Base-by-base conservation (phyloP, 2,113 vertebrate genomes). In the Tyto alba region DNA sequence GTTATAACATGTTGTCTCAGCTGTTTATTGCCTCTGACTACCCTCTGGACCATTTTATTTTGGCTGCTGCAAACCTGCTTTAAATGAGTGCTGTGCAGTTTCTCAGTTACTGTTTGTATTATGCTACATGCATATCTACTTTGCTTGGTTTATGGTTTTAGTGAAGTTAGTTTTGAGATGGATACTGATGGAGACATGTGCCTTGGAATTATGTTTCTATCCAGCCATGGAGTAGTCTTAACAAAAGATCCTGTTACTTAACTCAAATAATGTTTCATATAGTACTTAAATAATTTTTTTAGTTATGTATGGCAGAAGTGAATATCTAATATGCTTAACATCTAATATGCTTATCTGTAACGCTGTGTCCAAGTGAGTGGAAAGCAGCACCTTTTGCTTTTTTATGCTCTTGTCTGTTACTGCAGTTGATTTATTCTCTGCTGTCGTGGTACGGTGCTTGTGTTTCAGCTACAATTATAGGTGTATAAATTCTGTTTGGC, bases 121-220 rank as follows among this genome's bases (percentile, higher is more conserved):
- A 69, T 57, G 10, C 4, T 23, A 10, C 13, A 1, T 14, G 20
- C 32, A 50, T 34, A 13, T 25, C 53, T 79, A 1, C 48, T 59
- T 62, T 40, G 62, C 60, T 38, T 43, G 32, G 13, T n/a, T 41
- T 16, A 5, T 38, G 60, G 29, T 11, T 84, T 57, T 63, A 69
- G 45, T 45, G 47, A 30, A 32, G 64, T 30, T 47, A 3, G 34
- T 53, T 67, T n/a, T 52, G 71, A 88, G 79, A 15, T 4, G 3
- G 16, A 27, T 36, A 47, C 6, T 0, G 3, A 34, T 62, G 36
- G 40, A 23, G 56, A 18, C 10, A 4, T 2, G 2, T 55, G 53
- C 62, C 41, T 69, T 66, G 62, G 16, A 34, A 21, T 80, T 86
- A 7, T 36, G 27, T 55, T 75, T 56, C 47, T 80, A 0, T 36